A percentile compares a stretch with the other conserved stretches of the same genome.
phyloP scores from a whole-genome alignment of 2,888 invertebrate species.

The Helicoverpa assulta region DNA sequence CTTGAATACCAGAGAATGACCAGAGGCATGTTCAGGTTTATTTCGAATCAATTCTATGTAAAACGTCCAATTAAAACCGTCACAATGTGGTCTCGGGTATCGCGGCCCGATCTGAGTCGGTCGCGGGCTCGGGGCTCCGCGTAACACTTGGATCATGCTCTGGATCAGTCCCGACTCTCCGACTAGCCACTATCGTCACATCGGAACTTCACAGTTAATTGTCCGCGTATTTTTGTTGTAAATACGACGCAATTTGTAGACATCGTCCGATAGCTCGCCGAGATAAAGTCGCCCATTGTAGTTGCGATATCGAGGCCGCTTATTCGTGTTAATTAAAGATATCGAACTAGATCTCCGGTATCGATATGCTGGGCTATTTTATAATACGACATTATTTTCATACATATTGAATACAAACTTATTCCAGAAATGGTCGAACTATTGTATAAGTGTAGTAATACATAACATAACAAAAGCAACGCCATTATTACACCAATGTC shows the following conservation, averaged over 20 bases:
- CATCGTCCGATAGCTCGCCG: constrained; percentile 75
- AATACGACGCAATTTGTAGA: constrained; percentile 83
- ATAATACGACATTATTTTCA: constrained; percentile 38
- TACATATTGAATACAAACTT: constrained; percentile 8
- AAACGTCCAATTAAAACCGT: constrained; percentile 79
- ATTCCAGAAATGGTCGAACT: constrained; percentile 10
- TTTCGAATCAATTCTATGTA: constrained; percentile 65
- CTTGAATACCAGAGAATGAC: constrained; percentile 56
- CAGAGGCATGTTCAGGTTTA: constrained; percentile 56
- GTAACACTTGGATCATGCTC: constrained; percentile 51
- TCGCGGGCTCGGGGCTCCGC: constrained; percentile 34
- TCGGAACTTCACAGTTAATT: constrained; percentile 77
- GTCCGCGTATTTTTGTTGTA: constrained; percentile 79
- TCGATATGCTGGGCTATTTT: constrained; percentile 52
- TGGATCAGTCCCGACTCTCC: constrained; percentile 37
- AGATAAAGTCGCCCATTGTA: constrained; percentile 80
- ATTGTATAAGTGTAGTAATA: constrained; percentile 21
- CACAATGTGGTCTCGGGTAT: constrained; percentile 66
- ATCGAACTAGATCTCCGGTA: constrained; percentile 72
- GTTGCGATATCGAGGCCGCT: constrained; percentile 78
- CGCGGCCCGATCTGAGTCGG: constrained; percentile 54
- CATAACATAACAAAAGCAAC: constrained; percentile 20
- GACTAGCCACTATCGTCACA: constrained; percentile 56
- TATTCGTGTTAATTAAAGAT: constrained; percentile 83
- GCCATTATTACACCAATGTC: constrained; percentile 29